Base-by-base conservation (phyloP, 2,113 vertebrate genomes). In the Asarcornis scutulata region DNA sequence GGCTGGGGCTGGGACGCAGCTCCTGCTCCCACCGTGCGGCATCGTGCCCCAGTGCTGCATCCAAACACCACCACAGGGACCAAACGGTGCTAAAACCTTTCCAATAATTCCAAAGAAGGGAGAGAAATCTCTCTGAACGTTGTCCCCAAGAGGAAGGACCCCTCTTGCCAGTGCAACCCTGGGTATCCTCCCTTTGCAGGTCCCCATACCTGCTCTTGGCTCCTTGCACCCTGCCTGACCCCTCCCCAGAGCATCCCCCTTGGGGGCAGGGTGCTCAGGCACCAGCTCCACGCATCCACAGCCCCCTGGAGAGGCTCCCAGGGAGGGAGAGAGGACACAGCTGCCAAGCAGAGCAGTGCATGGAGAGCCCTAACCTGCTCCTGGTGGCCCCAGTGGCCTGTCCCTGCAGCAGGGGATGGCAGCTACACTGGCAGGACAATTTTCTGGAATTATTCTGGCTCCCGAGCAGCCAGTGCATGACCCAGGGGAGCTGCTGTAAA, bases 221-320 rank as follows among this genome's bases (percentile, higher is more conserved):
- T 50, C 31, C 50, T 50, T 58, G 14, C 0, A 0, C 42, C 58
- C 63, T 32, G 20, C 36, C 75, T 46, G 50, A 27, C 23, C 22
- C 3, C 13, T 25, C 17, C 32, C 11, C 55, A 14, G 13, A 59
- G 13, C 58, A 64, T 46, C 58, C 27, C 58, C 64, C 2, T 17
- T 17, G 5, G 5, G 4, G 7, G 11, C 2, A 26, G 31, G 36
- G 18, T n/a, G 53, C 68, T 53, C 32, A 7, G 58, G 38, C 44
- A 60, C 15, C 2, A 1, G 26, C 40, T 50, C 53, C 26, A 12
- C 4, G 0, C 29, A 34, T 7, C 36, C 5, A 14, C 3, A 64
- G 14, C 18, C 27, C 36, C 21, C 32, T 6, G 1, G 34, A 80
- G 44, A 32, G 25, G 32, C 67, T 69, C 46, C 48, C 8, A 6